Evolutionary conservation across 2,797 vertebrate species (phyloP).

Genomic region (Botia kubotai): DNA sequence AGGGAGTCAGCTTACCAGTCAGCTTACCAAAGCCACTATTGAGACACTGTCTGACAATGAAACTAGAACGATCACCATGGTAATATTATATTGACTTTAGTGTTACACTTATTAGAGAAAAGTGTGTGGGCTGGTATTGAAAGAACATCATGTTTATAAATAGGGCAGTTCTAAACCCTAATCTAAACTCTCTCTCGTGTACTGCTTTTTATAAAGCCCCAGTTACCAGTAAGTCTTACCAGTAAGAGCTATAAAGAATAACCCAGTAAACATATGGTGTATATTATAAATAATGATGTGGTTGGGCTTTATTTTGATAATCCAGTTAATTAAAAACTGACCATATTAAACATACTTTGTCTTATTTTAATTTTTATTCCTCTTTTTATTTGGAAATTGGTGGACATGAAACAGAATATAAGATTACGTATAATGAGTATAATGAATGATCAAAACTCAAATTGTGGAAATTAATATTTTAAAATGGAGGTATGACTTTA

Average conservation of each 20-base stretch:
- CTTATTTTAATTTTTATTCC: background rate
- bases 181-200: background rate
- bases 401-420: background rate
- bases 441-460: too few relatives aligned
- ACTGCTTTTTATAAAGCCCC: background rate
- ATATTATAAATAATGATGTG: too few relatives aligned
- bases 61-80: slow-evolving; percentile 30
- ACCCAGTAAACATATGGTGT: too few relatives aligned
- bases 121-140: slow-evolving; percentile 15
- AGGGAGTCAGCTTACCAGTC: slow-evolving; percentile 66
- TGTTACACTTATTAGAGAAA: too few relatives aligned
- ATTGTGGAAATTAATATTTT: too few relatives aligned
- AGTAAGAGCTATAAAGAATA: too few relatives aligned
- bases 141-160: slow-evolving; percentile 13
- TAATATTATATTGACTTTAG: too few relatives aligned
- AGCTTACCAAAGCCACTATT: slow-evolving; percentile 12
- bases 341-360: too few relatives aligned
- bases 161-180: background rate
- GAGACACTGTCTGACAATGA: background rate
- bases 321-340: background rate
- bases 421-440: background rate
- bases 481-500: too few relatives aligned
- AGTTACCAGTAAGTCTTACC: too few relatives aligned
- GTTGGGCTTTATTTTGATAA: too few relatives aligned
- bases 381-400: background rate